Evolutionary conservation across 2,113 vertebrate species (phyloP).

Genomic region (Xenopus laevis): DNA sequence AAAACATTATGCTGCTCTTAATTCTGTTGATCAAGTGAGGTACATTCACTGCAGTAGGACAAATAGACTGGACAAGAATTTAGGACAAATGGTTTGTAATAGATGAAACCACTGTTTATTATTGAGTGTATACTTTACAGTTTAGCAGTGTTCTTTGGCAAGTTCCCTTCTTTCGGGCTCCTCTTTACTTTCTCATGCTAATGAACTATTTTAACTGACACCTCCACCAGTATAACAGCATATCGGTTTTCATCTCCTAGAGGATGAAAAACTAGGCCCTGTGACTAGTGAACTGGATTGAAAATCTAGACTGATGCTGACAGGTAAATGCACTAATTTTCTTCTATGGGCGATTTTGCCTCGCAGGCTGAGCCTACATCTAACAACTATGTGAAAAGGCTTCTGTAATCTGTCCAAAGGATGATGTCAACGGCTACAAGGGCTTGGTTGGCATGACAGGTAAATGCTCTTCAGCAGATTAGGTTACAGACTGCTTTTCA

Average conservation of each 20-base stretch:
- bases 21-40: too few relatives aligned
- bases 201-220: conserved; percentile 88
- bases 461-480: conserved; percentile 72
- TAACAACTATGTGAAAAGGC: conserved; percentile 74
- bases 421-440: conserved; percentile 79
- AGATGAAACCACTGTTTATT: conserved; percentile 30
- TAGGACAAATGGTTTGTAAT: not conserved
- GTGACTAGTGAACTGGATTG: conserved; percentile 84
- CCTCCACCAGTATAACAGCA: conserved; percentile 80
- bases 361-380: conserved; percentile 78
- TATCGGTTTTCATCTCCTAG: conserved; percentile 82
- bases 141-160: conserved; percentile 53
- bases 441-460: conserved; percentile 68
- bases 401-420: conserved; percentile 75
- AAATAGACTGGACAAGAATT: conserved; percentile 13
- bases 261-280: conserved; percentile 81
- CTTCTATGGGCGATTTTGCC: conserved; percentile 82
- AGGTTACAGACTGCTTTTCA: conserved; percentile 71
- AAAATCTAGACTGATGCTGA: conserved; percentile 96
- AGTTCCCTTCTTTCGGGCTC: conserved; percentile 49
- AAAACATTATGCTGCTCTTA: too few relatives aligned
- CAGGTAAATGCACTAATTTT: conserved; percentile 99
- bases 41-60: not conserved
- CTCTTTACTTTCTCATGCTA: conserved; percentile 78
- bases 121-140: conserved; percentile 2